Evolutionary conservation across 1,140 invertebrate species (phyloP).

Genomic region (Zaprionus lachaisei): DNA sequence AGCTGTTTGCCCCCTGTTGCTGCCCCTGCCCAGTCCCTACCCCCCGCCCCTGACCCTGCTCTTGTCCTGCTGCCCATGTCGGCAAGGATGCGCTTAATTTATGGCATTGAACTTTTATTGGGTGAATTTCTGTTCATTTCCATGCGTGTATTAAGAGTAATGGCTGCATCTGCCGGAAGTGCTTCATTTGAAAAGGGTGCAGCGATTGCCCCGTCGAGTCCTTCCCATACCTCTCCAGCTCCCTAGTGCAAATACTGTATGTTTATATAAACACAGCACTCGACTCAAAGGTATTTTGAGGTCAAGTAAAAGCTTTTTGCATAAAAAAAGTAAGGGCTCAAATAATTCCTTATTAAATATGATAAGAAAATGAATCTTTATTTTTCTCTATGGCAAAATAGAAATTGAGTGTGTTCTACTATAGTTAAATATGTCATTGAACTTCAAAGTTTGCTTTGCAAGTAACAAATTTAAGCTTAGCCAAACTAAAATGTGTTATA

Average conservation of each 20-base stretch:
- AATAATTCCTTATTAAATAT: background rate
- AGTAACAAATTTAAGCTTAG: too few species aligned
- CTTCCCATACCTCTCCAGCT: background rate
- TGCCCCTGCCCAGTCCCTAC: background rate
- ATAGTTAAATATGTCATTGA: background rate
- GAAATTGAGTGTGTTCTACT: background rate
- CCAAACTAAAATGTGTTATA: too few species aligned
- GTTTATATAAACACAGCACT: background rate
- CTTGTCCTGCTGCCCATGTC: background rate
- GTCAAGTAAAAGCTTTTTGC: background rate
- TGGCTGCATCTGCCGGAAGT: constrained; percentile 70
- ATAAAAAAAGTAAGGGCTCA: background rate
- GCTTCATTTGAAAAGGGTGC: constrained; percentile 66
- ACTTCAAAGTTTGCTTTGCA: too few species aligned
- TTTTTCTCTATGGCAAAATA: too few species aligned
- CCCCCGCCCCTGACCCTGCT: background rate
- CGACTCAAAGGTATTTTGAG: background rate
- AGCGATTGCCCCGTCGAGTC: constrained; percentile 31
- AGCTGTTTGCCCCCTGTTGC: constrained; percentile 22
- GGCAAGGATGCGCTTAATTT: constrained; percentile 72
- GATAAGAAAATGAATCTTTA: too few species aligned
- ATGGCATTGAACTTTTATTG: constrained; percentile 84
- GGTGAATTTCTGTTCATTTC: constrained; percentile 80
- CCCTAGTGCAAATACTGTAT: background rate
- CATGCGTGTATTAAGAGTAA: constrained; percentile 84